Evolutionary conservation across 2,113 vertebrate genomes (phyloP).

Genomic region (Thomomys bottae): DNA sequence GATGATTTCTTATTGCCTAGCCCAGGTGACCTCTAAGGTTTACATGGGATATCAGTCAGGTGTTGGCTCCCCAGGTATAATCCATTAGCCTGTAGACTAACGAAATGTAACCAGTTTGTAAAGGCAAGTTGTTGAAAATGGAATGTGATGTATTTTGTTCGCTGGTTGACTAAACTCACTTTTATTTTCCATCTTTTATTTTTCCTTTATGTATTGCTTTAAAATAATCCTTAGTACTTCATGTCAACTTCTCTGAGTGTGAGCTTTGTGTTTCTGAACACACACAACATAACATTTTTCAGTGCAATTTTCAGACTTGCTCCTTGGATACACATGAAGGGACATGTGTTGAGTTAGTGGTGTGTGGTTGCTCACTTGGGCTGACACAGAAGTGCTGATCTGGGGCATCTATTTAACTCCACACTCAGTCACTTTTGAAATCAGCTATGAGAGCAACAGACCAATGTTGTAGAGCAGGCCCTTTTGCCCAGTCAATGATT

Average conservation of each 20-base stretch:
- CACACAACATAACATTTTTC: background rate
- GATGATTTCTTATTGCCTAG: background rate
- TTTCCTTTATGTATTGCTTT: background rate
- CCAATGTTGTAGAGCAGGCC: background rate
- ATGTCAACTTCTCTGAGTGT: background rate
- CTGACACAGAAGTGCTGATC: background rate
- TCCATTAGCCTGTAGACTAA: background rate
- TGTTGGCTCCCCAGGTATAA: background rate
- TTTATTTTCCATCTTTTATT: slow-evolving; percentile 15
- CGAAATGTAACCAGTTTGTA: slow-evolving; percentile 11
- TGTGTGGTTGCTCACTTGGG: too few species aligned
- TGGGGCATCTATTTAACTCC: too few species aligned
- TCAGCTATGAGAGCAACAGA: background rate
- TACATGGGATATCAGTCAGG: background rate
- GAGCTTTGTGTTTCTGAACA: background rate
- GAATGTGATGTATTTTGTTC: background rate
- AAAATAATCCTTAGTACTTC: slow-evolving; percentile 25
- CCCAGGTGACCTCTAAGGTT: background rate
- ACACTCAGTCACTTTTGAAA: background rate
- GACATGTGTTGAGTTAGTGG: background rate
- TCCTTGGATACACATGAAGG: background rate
- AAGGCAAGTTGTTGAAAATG: background rate
- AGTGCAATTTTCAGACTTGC: background rate
- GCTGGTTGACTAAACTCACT: background rate
- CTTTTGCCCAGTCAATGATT: background rate